Conservation (phyloP, 2,797 vertebrate genomes). For the Propithecus deckenii region DNA sequence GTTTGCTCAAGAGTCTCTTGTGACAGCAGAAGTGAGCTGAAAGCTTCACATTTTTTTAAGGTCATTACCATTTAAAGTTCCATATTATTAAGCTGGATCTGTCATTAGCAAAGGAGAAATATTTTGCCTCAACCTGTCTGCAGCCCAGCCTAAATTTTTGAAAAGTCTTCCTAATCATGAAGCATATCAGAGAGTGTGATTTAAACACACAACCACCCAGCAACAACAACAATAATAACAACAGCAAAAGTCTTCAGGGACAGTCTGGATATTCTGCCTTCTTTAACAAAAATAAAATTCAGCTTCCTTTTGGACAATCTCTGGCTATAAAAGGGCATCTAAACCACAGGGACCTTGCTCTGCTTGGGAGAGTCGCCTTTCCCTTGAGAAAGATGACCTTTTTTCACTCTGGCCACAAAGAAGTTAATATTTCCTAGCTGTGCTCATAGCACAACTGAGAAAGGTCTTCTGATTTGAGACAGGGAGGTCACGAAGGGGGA, state of each 20-base stretch:
- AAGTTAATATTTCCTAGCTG: neutral
- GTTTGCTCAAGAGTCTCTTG: slow-evolving; percentile 40
- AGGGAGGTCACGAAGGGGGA: neutral
- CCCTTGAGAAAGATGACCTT: neutral
- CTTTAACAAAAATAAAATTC: neutral
- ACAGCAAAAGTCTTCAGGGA: neutral
- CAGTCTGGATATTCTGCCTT: neutral
- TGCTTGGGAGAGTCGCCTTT: neutral
- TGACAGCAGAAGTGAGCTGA: neutral
- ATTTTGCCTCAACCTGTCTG: neutral
- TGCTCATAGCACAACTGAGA: neutral
- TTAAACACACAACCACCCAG: neutral
- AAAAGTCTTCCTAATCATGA: neutral
- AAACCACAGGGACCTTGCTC: neutral
- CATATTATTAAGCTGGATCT: neutral
- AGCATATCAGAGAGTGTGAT: neutral
- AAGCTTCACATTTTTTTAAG: neutral
- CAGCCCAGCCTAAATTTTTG: neutral
- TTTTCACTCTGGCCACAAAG: neutral
- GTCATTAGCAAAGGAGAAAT: neutral
- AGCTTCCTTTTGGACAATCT: neutral
- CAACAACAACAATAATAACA: neutral
- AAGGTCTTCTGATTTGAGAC: neutral
- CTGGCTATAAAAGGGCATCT: neutral
- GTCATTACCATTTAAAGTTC: neutral